phyloP scores from a whole-genome alignment of 2,888 invertebrate species.

The Catonia carolina region DNA sequence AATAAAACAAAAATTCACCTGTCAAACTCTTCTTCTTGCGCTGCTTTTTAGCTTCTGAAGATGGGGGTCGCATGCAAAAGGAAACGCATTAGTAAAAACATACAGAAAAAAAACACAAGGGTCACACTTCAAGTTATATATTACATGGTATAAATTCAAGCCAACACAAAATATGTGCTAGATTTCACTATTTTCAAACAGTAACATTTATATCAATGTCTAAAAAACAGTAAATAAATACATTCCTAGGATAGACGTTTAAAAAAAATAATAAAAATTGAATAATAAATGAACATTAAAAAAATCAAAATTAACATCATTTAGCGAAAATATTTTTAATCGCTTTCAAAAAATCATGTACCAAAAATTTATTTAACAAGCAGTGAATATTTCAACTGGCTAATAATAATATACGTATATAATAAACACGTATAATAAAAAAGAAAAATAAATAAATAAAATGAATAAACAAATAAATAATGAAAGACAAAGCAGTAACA shows the following conservation, averaged over 20 bases:
- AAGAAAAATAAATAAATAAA: not conserved
- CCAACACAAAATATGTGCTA: conserved; percentile 6
- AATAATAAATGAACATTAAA: not conserved
- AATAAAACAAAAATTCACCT: conserved; percentile 54
- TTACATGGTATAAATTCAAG: conserved; percentile 17
- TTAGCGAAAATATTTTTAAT: no score
- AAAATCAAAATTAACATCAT: no score
- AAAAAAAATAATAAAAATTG: not conserved
- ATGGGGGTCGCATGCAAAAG: conserved; percentile 47
- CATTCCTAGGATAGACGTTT: not conserved
- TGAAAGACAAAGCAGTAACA: not conserved
- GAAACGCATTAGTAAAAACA: conserved; percentile 47
- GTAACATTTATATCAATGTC: not conserved
- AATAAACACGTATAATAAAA: not conserved
- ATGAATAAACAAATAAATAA: not conserved
- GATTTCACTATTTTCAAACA: not conserved
- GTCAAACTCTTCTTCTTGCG: conserved; percentile 86
- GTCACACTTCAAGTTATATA: conserved; percentile 24
- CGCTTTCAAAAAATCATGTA: no score
- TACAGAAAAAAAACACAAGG: conserved; percentile 29
- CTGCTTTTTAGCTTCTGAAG: conserved; percentile 90
- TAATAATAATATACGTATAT: conserved; percentile 1
- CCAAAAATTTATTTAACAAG: no score
- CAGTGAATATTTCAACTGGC: not conserved
- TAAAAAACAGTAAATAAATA: not conserved